These are phyloP conservation scores for Ruditapes philippinarum DNA, from an alignment of 1,140 invertebrate genomes.

Conservation along the genomic window DNA sequence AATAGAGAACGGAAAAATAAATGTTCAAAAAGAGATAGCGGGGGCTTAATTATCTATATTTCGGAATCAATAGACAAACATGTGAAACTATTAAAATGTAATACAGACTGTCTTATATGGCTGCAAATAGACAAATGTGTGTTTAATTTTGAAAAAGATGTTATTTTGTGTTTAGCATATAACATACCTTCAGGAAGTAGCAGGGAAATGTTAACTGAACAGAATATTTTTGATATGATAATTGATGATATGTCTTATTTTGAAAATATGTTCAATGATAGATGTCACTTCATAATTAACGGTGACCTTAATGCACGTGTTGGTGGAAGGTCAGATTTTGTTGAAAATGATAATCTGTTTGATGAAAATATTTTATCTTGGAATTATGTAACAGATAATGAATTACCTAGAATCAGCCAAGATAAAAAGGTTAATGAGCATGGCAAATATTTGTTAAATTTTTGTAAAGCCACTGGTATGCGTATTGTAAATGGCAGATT, in stretches of 20 bases:
- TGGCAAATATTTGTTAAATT: conserved; percentile 16
- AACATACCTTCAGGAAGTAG: conserved; percentile 8
- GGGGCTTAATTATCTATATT: conserved; percentile 16
- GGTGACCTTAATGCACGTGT: conserved; percentile 6
- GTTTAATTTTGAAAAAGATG: background rate
- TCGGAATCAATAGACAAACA: background rate
- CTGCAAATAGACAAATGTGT: background rate
- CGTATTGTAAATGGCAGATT: conserved; percentile 15
- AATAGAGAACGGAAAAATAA: background rate
- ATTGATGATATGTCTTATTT: conserved; percentile 3
- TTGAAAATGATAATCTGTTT: background rate
- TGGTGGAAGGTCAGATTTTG: background rate
- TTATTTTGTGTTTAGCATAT: background rate
- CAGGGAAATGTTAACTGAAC: background rate
- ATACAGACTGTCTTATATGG: background rate
- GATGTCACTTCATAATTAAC: background rate
- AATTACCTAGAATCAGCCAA: background rate
- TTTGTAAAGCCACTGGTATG: conserved; percentile 9
- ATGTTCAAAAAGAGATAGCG: conserved; percentile 1
- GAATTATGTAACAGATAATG: background rate
- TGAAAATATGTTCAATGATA: background rate
- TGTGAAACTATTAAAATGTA: background rate
- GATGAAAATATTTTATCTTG: background rate
- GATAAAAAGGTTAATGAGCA: conserved; percentile 1
- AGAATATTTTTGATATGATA: background rate